phyloP scores from a whole-genome alignment of 2,888 invertebrate species.

The Panorpa germanica region DNA sequence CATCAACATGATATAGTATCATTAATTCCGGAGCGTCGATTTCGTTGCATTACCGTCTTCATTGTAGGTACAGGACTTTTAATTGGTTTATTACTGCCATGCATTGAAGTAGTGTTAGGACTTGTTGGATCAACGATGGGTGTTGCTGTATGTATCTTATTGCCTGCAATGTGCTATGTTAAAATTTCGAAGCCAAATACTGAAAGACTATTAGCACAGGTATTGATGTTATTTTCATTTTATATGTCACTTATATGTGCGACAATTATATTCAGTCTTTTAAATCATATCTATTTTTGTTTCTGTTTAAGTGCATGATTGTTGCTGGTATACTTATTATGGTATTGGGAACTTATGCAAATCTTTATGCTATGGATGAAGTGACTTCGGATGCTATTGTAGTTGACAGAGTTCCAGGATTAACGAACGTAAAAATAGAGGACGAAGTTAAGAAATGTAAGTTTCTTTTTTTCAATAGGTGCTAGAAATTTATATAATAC shows the following conservation, averaged over 20 bases:
- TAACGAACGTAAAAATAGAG: conserved; percentile 5
- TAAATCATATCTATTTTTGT: conserved; percentile 7
- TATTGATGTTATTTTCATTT: conserved; percentile 17
- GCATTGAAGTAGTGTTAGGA: conserved; percentile 85
- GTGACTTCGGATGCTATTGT: conserved; percentile 23
- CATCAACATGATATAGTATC: conserved; percentile 40
- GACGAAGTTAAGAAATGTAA: conserved; percentile 4
- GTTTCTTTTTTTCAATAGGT: no score
- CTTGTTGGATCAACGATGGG: conserved; percentile 92
- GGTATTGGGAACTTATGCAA: conserved; percentile 81
- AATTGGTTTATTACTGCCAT: conserved; percentile 76
- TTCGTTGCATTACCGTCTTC: conserved; percentile 62
- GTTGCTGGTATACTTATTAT: conserved; percentile 71
- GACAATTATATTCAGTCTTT: conserved; percentile 6
- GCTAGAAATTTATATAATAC: no score
- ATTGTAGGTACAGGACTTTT: conserved; percentile 60
- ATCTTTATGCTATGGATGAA: conserved; percentile 54
- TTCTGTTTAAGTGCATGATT: conserved; percentile 43
- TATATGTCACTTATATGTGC: conserved; percentile 5
- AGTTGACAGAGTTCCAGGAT: conserved; percentile 12
- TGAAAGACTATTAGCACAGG: conserved; percentile 68
- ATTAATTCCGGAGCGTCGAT: conserved; percentile 70
- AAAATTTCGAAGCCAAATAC: conserved; percentile 67
- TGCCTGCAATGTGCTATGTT: conserved; percentile 81
- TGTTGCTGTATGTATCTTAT: conserved; percentile 77